Percentiles rank a stretch among this genome's conserved stretches.
These are phyloP conservation scores for Sisor rabdophorus DNA, from an alignment of 2,113 vertebrate genomes.

Conservation along the genomic window DNA sequence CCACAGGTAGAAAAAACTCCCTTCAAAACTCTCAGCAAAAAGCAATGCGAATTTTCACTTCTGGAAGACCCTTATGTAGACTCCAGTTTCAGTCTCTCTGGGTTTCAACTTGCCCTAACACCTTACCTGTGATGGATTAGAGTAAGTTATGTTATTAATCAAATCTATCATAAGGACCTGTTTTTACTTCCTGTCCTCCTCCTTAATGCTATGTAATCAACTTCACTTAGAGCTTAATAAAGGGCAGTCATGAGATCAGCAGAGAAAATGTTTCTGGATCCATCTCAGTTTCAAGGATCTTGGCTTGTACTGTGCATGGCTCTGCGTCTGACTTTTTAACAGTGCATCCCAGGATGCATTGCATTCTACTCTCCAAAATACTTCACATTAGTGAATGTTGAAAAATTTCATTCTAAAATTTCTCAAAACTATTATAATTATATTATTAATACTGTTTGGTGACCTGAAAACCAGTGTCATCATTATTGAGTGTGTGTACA, in stretches of 20 bases:
- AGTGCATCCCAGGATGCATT: neutral
- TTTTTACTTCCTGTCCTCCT: slow-evolving; percentile 41
- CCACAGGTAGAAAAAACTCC: neutral
- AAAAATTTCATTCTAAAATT: neutral
- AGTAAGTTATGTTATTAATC: slow-evolving; percentile 43
- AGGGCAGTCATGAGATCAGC: slow-evolving; percentile 59
- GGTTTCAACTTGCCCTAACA: slow-evolving; percentile 53
- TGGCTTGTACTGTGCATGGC: neutral
- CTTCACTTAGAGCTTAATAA: slow-evolving; percentile 64
- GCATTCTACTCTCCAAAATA: too few relatives aligned
- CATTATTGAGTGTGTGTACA: neutral
- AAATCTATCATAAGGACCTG: slow-evolving; percentile 25
- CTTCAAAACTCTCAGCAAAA: slow-evolving; percentile 8
- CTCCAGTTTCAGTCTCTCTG: slow-evolving; percentile 32
- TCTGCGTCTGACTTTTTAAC: neutral
- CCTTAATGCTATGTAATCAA: slow-evolving; percentile 64
- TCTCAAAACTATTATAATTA: neutral
- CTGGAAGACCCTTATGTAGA: slow-evolving; percentile 1
- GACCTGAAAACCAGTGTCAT: neutral
- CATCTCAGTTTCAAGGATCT: slow-evolving; percentile 44
- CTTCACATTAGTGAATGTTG: neutral
- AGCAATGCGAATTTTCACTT: slow-evolving; percentile 17
- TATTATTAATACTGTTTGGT: neutral
- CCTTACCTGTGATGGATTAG: slow-evolving; percentile 58
- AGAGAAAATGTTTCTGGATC: slow-evolving; percentile 52